These are phyloP conservation scores for Picathartes gymnocephalus DNA, from an alignment of 2,113 vertebrate species.

Conservation along the genomic window DNA sequence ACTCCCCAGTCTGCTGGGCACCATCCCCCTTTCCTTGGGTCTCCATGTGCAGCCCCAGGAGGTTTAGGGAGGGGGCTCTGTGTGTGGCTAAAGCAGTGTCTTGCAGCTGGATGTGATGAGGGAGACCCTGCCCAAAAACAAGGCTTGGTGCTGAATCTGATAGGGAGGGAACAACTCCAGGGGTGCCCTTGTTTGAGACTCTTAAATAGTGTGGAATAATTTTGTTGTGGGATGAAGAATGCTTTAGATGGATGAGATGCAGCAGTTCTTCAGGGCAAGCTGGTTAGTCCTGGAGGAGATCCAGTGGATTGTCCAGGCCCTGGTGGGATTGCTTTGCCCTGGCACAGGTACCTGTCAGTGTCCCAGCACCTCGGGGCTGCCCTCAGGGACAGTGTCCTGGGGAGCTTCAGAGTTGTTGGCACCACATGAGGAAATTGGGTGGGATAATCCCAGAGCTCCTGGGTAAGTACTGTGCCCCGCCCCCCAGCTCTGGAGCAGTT, in stretches of 20 bases:
- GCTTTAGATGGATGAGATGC: neutral
- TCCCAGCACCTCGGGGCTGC: fast-evolving
- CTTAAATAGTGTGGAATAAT: neutral
- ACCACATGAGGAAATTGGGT: fast-evolving
- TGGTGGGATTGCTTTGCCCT: neutral
- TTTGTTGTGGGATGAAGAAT: neutral
- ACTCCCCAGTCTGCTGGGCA: neutral
- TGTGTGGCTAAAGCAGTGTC: neutral
- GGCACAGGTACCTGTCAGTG: neutral
- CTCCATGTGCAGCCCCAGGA: neutral
- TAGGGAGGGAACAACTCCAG: neutral
- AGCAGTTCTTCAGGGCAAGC: neutral
- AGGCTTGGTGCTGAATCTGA: neutral
- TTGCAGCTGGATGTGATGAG: neutral
- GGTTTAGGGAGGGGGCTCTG: neutral
- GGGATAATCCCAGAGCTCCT: neutral
- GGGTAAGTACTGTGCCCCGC: neutral
- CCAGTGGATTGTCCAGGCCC: neutral
- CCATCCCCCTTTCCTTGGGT: fast-evolving
- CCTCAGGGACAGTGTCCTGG: fast-evolving
- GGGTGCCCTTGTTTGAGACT: neutral
- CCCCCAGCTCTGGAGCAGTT: neutral
- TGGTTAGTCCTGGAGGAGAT: neutral
- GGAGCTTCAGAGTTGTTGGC: neutral
- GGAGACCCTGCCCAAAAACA: neutral